These are phyloP conservation scores for Sterna hirundo DNA, from an alignment of 2,113 vertebrate species.

Conservation along the genomic window DNA sequence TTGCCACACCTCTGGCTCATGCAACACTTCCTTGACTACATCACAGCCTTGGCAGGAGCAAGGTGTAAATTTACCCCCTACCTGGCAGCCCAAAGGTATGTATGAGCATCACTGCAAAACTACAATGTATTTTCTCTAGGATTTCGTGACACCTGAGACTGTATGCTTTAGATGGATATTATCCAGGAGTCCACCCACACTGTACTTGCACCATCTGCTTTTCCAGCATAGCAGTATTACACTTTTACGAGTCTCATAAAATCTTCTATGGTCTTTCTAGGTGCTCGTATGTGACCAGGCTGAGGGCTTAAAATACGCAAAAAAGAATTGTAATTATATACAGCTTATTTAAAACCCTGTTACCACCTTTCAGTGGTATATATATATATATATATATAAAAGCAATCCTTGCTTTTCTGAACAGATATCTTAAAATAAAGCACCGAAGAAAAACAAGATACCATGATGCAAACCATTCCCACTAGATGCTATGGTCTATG, in stretches of 20 bases:
- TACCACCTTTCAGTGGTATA: neutral
- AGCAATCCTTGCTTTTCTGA: neutral
- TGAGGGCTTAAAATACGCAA: neutral
- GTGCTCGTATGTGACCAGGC: neutral
- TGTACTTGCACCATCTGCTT: conserved; percentile 10
- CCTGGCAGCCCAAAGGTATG: neutral
- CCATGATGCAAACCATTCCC: fast-evolving
- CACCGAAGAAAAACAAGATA: neutral
- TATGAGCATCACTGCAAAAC: neutral
- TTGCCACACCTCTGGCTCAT: neutral
- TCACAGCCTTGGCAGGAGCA: neutral
- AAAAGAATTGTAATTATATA: neutral
- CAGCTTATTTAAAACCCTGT: neutral
- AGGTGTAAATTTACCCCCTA: neutral
- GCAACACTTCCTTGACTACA: neutral
- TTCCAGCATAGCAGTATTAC: neutral
- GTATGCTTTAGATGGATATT: neutral
- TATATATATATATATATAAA: too few relatives aligned
- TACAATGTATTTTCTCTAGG: neutral
- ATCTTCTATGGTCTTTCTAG: neutral
- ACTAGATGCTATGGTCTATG: neutral
- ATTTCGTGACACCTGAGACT: neutral
- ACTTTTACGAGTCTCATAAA: neutral
- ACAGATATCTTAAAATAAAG: neutral
- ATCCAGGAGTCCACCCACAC: conserved; percentile 7